Evolutionary conservation across 2,888 invertebrate genomes (phyloP), one percentile per base, ranked within the genome.

Genomic region (Andrena bucephala): DNA sequence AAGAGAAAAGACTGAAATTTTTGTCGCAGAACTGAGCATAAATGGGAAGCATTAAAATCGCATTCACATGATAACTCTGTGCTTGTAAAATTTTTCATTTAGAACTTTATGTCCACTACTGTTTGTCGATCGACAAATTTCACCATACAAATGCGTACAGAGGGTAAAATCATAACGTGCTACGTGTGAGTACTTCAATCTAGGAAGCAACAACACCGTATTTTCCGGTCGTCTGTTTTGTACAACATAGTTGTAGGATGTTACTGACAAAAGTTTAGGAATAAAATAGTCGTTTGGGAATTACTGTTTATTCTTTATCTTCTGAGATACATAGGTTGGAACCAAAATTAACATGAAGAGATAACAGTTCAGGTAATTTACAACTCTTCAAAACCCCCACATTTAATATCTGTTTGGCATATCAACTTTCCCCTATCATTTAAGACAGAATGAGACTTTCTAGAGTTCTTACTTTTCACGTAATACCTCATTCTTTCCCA

Each of bases 131-230:
- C 24, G 76, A 76, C 36, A 81, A 72, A 57, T 65, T 31, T 75
- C 63, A 80, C 60, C 13, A 27, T 59, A 68, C 59, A 74, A 69
- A 69, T 48, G 8, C 54, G 65, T 65, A 10, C 31, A 50, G 59
- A 33, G 6, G n/a, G 20, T 54, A 63, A 81, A 81, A 69, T 60
- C 13, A 80, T 81, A 52, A 69, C 54, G 3, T 27, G 48, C 57
- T n/a, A 33, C 48, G 36, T 10, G 13, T 50, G 20, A 27, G 2
- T 16, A 33, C n/a, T 36, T 36, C 20, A 63, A 16, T 70, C 16
- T 8, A 62, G 29, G 48, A 73, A 81, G 16, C 10, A 52, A 50
- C 54, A 36, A 29, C 7, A 52, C 27, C 10, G 4, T 65, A 42
- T 13, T 29, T n/a, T 57, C 13, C 2, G 10, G 33, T 13, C 2